Percentiles rank a stretch among this genome's conserved stretches.
These are phyloP conservation scores for Apeltes quadracus DNA, from an alignment of 2,113 vertebrate species.

Conservation along the genomic window DNA sequence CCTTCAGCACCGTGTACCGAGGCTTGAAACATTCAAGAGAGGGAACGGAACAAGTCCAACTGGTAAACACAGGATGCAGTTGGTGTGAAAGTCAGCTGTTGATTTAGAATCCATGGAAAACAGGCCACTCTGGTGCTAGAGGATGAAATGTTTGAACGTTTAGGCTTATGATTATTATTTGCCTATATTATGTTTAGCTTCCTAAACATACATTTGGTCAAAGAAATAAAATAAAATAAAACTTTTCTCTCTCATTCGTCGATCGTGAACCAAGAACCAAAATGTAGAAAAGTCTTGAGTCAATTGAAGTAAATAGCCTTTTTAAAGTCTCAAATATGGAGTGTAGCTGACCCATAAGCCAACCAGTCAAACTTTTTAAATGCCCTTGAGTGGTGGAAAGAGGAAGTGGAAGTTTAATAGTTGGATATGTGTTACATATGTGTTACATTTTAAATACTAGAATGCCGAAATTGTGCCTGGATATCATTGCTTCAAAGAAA, in stretches of 20 bases:
- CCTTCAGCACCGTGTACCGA: slow-evolving; percentile 29
- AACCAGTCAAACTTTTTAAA: too few relatives aligned
- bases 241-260: too few relatives aligned
- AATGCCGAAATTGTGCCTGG: background rate
- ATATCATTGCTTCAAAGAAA: too few relatives aligned
- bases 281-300: background rate
- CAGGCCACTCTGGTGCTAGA: background rate
- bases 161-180: background rate
- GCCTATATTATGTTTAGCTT: background rate
- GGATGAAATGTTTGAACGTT: background rate
- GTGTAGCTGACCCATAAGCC: background rate
- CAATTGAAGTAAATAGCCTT: background rate
- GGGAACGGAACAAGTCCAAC: background rate
- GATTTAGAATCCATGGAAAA: background rate
- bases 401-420: too few relatives aligned
- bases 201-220: too few relatives aligned
- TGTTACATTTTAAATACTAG: background rate
- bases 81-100: background rate
- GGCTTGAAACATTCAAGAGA: slow-evolving; percentile 34
- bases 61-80: background rate
- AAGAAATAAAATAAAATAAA: too few relatives aligned
- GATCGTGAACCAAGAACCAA: too few relatives aligned
- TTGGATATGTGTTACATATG: too few relatives aligned
- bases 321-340: background rate
- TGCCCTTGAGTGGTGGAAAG: too few relatives aligned